Base-by-base conservation (phyloP, 2,797 vertebrate species). In the Uromys caudimaculatus region DNA sequence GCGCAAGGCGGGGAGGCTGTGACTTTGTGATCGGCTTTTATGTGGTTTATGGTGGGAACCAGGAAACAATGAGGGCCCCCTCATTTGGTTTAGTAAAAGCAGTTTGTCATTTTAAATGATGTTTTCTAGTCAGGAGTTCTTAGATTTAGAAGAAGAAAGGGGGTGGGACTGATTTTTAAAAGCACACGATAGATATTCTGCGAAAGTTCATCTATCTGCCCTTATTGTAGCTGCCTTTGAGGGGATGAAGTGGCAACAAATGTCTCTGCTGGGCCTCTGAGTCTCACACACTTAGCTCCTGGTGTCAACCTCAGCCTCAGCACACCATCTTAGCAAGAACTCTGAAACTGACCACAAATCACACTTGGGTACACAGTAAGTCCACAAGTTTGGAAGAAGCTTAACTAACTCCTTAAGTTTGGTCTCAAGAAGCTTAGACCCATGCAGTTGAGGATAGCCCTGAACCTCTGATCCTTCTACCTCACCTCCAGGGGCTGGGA, bases 211-310 rank as follows among this genome's bases (percentile, higher is more conserved):
- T 69, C 73, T 97, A 71, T 69, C 73, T 97, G 67, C 9, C 82
- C 97, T 81, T 91, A 84, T 29, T 44, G 82, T 35, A 69, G 78
- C 52, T 67, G 0, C 2, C 93, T 3, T 76, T 64, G 97, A 3
- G 97, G 98, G 1, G 77, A 94, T 6, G 93, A 97, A 54, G 81
- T 38, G 10, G 1, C 82, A 97, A 97, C 58, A 77, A 97, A 62
- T 29, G 96, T 97, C 10, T 2, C 98, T 89, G 94, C 96, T 35
- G 97, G 75, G 93, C 89, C 64, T 23, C 82, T 12, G 62, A 94
- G 58, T 27, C 4, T 77, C 8, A 35, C 29, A 35, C 8, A 35
- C 16, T 50, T 50, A 52, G 47, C 47, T 19, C 76, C 47, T 21
- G 76, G 47, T 52, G 47, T 35, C 29, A 2, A 24, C n/a, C 27